Evolutionary conservation across 2,888 invertebrate genomes (phyloP).

Genomic region (Nymphalis c-album): DNA sequence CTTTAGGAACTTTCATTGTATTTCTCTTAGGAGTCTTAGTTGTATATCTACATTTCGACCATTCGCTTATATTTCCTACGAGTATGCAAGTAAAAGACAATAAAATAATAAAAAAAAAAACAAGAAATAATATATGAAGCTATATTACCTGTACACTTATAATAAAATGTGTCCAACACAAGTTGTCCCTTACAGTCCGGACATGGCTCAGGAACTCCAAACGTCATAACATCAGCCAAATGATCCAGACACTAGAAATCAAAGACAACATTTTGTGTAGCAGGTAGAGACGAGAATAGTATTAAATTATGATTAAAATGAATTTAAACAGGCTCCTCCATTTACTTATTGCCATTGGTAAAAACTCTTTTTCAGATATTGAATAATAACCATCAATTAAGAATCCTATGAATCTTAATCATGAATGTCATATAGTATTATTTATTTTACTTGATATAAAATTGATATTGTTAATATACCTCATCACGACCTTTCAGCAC

Average conservation of each 20-base stretch:
- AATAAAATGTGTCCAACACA: conserved; percentile 86
- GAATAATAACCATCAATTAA: background rate
- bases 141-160: conserved; percentile 88
- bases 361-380: background rate
- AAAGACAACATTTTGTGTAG: conserved; percentile 19
- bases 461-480: conserved; percentile 63
- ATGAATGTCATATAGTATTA: no score
- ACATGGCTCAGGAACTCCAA: conserved; percentile 91
- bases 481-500: conserved; percentile 84
- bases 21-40: conserved; percentile 87
- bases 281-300: background rate
- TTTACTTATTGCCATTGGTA: background rate
- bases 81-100: conserved; percentile 11
- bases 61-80: conserved; percentile 87
- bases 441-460: no score
- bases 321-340: background rate
- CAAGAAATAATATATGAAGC: background rate
- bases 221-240: conserved; percentile 92
- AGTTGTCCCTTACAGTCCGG: conserved; percentile 90
- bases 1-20: conserved; percentile 85
- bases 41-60: conserved; percentile 91
- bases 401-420: background rate
- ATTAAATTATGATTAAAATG: no score
- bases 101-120: conserved; percentile 5
- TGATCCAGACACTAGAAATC: conserved; percentile 85